Base-by-base conservation (phyloP, 2,888 invertebrate species). In the Amblyjoppa fuscipennis region DNA sequence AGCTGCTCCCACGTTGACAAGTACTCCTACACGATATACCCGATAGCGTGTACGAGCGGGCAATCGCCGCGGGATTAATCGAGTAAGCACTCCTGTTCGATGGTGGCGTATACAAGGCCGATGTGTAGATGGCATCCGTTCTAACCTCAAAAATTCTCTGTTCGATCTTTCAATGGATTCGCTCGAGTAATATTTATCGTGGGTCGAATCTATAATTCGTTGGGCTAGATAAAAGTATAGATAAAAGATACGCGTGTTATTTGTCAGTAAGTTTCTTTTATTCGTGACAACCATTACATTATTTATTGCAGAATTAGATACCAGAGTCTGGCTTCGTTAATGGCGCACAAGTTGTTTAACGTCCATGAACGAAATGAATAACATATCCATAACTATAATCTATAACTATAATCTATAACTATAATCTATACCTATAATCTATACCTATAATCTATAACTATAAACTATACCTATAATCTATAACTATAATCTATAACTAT, bases 1-100 rank as follows among this genome's bases (percentile, higher is more conserved):
- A 16, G 31, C 31, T 31, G 64, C 84, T 78, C 78, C 81, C 81
- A 85, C 84, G 81, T 81, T 85, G 84, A 85, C 84, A 74, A 81
- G 81, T 59, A 81, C 84, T 81, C 84, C 81, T 81, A 85, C 81
- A 78, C 84, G 81, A 84, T 84, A 41, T 51, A 76, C 74, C 16
- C 53, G 81, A 85, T 77, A 77, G 73, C 49, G 45, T 5, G 70
- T 53, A 75, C 53, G 51, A 20, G 25, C 41, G 45, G 16, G 13
- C 49, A 71, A 71, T 79, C 56, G 49, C 20, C 25, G 51, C 75
- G 28, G 49, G 53, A 71, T 84, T 84, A 75, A 80, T 75, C 70
- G 79, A 75, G 53, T 45, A 28, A 53, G 25, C 66, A 61, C 64
- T 83, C 79, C 53, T 64, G 64, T 79, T 71, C 7, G 34, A 64